Evolutionary conservation across 2,888 invertebrate genomes (phyloP).

Genomic region (Anagyrus pseudococci): DNA sequence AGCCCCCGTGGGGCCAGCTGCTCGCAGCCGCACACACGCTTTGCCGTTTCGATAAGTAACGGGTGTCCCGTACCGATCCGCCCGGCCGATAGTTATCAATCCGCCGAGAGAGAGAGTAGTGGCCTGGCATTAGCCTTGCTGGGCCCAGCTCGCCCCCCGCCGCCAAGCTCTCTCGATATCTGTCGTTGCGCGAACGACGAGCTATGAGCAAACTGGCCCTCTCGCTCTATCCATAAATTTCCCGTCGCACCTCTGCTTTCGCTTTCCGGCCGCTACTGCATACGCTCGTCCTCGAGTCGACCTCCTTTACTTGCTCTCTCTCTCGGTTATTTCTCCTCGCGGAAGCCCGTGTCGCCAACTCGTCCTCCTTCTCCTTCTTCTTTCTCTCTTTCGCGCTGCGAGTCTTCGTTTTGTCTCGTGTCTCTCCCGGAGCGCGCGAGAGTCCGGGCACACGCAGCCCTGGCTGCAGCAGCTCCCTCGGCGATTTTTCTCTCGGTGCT

Average conservation of each 20-base stretch:
- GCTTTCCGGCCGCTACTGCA: neutral
- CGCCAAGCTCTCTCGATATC: too few relatives aligned
- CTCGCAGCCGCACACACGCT: too few relatives aligned
- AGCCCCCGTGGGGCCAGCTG: too few relatives aligned
- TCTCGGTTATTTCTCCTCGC: too few relatives aligned
- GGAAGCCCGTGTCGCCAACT: constrained; percentile 7
- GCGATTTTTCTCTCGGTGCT: neutral
- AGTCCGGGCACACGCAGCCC: too few relatives aligned
- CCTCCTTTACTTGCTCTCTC: too few relatives aligned
- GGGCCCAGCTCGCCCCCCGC: too few relatives aligned
- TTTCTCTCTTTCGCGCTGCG: neutral
- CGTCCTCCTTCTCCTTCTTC: constrained; percentile 5
- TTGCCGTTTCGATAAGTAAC: constrained; percentile 50
- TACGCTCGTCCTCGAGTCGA: neutral
- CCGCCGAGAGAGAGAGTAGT: constrained; percentile 40
- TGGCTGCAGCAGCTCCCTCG: constrained; percentile 6
- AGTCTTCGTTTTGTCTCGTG: constrained; percentile 1
- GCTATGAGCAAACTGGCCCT: too few relatives aligned
- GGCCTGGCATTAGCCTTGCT: too few relatives aligned
- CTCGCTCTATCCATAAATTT: too few relatives aligned
- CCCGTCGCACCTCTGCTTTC: constrained; percentile 10
- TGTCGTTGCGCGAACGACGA: too few relatives aligned
- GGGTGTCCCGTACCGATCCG: constrained; percentile 57
- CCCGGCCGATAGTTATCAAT: constrained; percentile 56
- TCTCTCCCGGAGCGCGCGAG: too few relatives aligned